These are phyloP conservation scores for Acyrthosiphon pisum DNA, from an alignment of 1,140 invertebrate species.

Conservation along the genomic window DNA sequence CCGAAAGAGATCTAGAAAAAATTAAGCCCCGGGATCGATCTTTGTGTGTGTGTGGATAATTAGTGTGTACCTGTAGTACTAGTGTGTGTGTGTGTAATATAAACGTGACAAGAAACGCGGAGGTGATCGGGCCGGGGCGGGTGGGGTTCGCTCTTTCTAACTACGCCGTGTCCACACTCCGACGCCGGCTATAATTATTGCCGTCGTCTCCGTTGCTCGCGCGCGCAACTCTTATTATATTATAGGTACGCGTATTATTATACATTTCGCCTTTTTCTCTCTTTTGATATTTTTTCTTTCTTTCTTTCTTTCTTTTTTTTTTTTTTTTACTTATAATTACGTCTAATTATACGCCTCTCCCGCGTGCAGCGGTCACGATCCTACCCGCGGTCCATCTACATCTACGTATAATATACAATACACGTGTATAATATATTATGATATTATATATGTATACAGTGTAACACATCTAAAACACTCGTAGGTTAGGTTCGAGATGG, in stretches of 20 bases:
- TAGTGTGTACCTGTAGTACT: conserved; percentile 1
- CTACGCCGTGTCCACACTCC: conserved; percentile 52
- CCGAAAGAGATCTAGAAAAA: conserved; percentile 56
- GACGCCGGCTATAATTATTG: conserved; percentile 43
- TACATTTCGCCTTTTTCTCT: conserved; percentile 40
- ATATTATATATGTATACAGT: not conserved
- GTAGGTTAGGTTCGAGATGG: not conserved
- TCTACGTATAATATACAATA: too few species aligned
- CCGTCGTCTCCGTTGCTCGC: conserved; percentile 22
- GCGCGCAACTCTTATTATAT: not conserved
- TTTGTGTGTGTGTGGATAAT: conserved; percentile 42
- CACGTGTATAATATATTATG: not conserved
- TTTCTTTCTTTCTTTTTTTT: not conserved
- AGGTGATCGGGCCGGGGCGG: conserved; percentile 17
- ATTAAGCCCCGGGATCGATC: conserved; percentile 47
- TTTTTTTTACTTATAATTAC: conserved; percentile 52
- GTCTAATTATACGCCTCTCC: conserved; percentile 53
- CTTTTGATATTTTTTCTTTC: conserved; percentile 1
- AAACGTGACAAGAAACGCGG: conserved; percentile 55
- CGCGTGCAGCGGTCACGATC: conserved; percentile 52
- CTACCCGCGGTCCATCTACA: not conserved
- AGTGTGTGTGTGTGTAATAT: not conserved
- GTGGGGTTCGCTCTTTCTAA: conserved; percentile 40
- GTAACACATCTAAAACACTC: not conserved
- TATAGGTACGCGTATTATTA: not conserved